Evolutionary conservation across 2,113 vertebrate species (phyloP), one percentile per base, ranked within the genome.

Genomic region (Anser brachyrhynchus): DNA sequence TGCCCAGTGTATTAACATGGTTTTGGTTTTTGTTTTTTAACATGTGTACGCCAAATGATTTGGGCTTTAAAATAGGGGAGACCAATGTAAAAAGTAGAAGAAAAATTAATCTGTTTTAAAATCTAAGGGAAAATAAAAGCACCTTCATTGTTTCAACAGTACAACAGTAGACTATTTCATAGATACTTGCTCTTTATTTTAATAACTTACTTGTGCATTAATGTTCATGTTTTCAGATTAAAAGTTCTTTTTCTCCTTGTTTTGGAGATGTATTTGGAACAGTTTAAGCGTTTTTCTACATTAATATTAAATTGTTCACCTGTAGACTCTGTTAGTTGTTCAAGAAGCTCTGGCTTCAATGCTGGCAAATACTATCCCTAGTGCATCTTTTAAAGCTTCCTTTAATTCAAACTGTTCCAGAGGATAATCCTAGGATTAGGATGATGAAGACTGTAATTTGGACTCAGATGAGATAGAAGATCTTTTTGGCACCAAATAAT

Each of bases 351-450:
- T 74, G 55, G 25, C 41, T 92, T 79, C 44, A 84, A 23, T 86
- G 16, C 51, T 88, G 37, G n/a, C 58, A 78, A 4, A 87, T 55
- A 21, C 26, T 85, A 64, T 77, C n/a, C 37, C 52, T 82, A 15
- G 17, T 73, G n/a, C 23, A 80, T 80, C 67, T 92, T 80, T 70
- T 83, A 85, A 64, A 86, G 15, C 49, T 76, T 91, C 35, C 16
- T 66, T 93, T 88, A 85, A 88, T 94, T 88, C 77, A 85, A 10
- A 66, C 31, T 88, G 35, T 85, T 95, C 11, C 35, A 82, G 71
- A 76, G 51, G 72, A 83, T 95, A 92, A 93, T 88, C 44, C 59
- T 77, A 33, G 72, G 72, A 88, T 91, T 94, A 96, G 85, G 35
- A 58, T 88, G 78, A 41, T 88, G 54, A 66, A 83, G 49, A 29